Conservation (phyloP, 2,888 invertebrate genomes). For the Pharmacophagus antenor region DNA sequence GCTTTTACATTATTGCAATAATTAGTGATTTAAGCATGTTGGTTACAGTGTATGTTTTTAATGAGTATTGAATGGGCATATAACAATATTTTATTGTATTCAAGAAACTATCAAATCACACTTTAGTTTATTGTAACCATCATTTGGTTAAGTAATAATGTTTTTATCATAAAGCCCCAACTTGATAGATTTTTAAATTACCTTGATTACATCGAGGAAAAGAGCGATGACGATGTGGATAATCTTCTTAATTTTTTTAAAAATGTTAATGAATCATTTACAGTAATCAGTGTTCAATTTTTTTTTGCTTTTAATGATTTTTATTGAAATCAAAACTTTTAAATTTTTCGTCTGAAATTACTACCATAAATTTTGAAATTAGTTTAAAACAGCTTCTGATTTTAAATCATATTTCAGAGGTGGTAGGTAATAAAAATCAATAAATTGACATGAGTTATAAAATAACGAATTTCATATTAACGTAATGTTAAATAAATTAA, state of each 20-base stretch:
- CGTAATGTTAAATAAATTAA: conserved; percentile 1
- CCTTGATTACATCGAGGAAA: too few relatives aligned
- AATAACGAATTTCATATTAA: conserved; percentile 1
- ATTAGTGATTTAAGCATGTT: conserved; percentile 1
- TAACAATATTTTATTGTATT: not conserved
- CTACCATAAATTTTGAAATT: too few relatives aligned
- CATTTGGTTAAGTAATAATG: not conserved
- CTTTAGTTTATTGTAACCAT: not conserved
- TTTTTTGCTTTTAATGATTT: not conserved
- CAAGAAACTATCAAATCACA: not conserved
- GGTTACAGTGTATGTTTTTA: conserved; percentile 10
- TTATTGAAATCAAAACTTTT: not conserved
- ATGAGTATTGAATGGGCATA: not conserved
- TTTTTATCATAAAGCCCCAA: too few relatives aligned
- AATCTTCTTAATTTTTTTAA: too few relatives aligned
- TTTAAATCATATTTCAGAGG: not conserved
- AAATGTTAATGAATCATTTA: too few relatives aligned
- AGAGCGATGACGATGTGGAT: too few relatives aligned
- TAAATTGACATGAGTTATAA: not conserved
- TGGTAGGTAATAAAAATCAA: not conserved
- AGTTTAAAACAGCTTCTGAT: too few relatives aligned
- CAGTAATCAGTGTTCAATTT: too few relatives aligned
- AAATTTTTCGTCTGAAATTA: too few relatives aligned
- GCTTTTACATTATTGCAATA: not conserved
- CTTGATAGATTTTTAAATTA: too few relatives aligned